A percentile compares a stretch with the other conserved stretches of the same genome.
Conservation (phyloP, 2,888 invertebrate species). For the Theodoxus fluviatilis region DNA sequence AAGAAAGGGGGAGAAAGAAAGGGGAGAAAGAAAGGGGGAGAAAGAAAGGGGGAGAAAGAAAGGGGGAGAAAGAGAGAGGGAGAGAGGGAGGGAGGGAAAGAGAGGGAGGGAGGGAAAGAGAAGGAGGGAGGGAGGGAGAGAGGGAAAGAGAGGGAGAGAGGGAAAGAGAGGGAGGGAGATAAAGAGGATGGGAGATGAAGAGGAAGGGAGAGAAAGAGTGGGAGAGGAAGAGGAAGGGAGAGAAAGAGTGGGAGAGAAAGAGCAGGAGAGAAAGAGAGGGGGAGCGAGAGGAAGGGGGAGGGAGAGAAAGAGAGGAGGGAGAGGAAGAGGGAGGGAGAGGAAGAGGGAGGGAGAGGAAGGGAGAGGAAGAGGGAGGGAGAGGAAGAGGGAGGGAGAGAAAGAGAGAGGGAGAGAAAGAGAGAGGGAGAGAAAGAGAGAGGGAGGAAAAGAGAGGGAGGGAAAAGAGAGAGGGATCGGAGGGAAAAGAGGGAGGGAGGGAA, state of each 20-base stretch:
- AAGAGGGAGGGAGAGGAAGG: constrained; percentile 12
- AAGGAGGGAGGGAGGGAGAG: background rate
- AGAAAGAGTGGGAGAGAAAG: constrained; percentile 9
- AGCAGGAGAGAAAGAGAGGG: background rate
- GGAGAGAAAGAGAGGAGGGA: constrained; percentile 2
- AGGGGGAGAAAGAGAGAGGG: background rate
- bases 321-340: background rate
- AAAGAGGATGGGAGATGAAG: background rate
- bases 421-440: constrained; percentile 4
- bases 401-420: background rate
- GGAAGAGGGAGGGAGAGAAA: constrained; percentile 1
- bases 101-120: constrained; percentile 9
- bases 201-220: background rate
- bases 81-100: background rate
- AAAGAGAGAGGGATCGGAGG: background rate
- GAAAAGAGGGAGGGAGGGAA: background rate
- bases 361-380: background rate
- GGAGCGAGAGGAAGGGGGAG: background rate
- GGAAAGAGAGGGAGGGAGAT: constrained; percentile 6
- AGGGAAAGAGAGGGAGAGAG: background rate
- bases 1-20: background rate
- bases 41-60: background rate
- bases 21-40: background rate
- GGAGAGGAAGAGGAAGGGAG: background rate
- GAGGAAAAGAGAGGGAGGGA: constrained; percentile 8